Base-by-base conservation (phyloP, 2,888 invertebrate species). In the Diarsia rubi region DNA sequence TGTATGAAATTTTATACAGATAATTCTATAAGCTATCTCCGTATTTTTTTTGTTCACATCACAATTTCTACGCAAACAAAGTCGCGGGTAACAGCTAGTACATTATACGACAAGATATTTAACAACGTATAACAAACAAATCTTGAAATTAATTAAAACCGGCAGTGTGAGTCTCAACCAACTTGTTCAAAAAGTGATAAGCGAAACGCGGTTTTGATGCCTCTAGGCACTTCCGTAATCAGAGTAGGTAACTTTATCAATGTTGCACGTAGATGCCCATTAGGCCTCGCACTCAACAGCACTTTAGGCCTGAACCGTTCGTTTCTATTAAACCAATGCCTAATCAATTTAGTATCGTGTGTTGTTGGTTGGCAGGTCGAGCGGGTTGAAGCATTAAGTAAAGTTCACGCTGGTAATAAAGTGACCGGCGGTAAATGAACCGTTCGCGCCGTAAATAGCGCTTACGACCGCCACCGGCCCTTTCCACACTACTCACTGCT, bases 351-450 rank as follows among this genome's bases (percentile, higher is more conserved):
- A 79, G 73, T 79, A 77, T 69, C 72, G 78, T 69, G 54, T 54
- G 71, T 72, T 77, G 78, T 81, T 57, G 69, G 71, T 54, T 69
- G 67, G 65, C 79, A 83, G 71, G 74, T 79, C 75, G 80, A 78
- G 82, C 62, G 21, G 21, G 27, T 21, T 82, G 82, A 75, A 86
- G 86, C 87, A 83, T 92, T 92, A 92, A 92, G 90, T 92, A 91
- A 94, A 94, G 92, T 93, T 93, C 91, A 92, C 86, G 81, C 83
- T 77, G 69, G 86, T 82, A 90, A 92, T 94, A 93, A 92, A 94
- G 91, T 92, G 91, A 92, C 92, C 91, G 91, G 86, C 90, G 89
- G 91, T 91, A 92, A 95, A 93, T 93, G 92, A 94, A 92, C 93
- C 93, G 92, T 92, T 88, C 85, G 84, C 78, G 88, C 91, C 91